Evolutionary conservation across 1,140 invertebrate genomes (phyloP), one percentile per base, ranked within the genome.

Genomic region (Lithobius niger): DNA sequence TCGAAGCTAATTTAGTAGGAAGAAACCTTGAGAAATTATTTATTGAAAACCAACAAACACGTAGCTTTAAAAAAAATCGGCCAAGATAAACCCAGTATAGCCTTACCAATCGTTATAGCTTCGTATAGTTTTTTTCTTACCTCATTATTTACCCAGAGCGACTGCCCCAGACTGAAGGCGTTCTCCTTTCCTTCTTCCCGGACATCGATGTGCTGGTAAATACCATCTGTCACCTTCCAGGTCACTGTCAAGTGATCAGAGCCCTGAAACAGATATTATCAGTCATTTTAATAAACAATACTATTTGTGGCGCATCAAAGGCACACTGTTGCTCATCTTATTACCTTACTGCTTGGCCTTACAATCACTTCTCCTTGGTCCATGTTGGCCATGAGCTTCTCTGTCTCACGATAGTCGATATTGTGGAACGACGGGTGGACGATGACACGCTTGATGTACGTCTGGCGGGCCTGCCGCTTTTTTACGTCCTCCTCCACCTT

Each of bases 341-440:
- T 58, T 62, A 80, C 79, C 76, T 96, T 95, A 69, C 91, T 96
- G 44, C 92, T 97, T 1, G 97, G 97, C 43, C 97, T 74, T 27
- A 99, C 81, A 21, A 99, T 88, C 1, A 89, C 90, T 65, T 99
- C 96, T 3, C 96, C 96, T 71, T 96, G 90, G 60, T 95, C 91
- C 82, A 97, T 88, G 18, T 80, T 81, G 6, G 79, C 78, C 79
- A 99, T 84, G 36, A 95, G 70, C 65, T 90, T 89, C 62, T 96
- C 90, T 1, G 90, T 87, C 65, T 97, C 90, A 0, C 82, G 79
- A 67, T 86, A 99, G 13, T 86, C 88, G 58, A 98, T 92, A 68
- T 99, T 99, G 61, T 97, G 86, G 74, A 99, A 99, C 0, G 86
- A 83, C 0, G 93, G 93, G 77, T 99, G 97, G 18, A 95, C 88